Percentiles rank a stretch among this genome's conserved stretches.
Conservation (phyloP, 2,113 vertebrate species). For the Pachycephala philippinensis region DNA sequence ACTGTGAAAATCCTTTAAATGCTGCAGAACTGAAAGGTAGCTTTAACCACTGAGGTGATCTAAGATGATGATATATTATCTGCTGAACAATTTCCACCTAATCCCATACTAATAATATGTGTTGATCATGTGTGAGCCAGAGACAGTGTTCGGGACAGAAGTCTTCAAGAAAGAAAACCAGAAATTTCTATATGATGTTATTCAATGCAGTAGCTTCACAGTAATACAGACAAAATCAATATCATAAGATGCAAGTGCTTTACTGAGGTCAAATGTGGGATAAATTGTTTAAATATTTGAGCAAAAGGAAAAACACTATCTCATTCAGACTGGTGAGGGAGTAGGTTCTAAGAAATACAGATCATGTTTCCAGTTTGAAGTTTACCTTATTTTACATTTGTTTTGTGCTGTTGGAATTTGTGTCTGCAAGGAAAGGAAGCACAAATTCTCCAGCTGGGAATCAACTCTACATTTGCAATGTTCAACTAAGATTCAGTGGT, state of each 20-base stretch:
- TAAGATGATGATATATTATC: background rate
- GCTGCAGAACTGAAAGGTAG: background rate
- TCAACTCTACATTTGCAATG: background rate
- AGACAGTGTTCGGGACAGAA: background rate
- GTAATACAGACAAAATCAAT: background rate
- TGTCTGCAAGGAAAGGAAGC: background rate
- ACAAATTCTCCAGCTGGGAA: background rate
- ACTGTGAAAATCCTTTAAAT: conserved; percentile 40
- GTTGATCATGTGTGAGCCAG: background rate
- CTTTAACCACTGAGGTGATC: background rate
- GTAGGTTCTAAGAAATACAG: background rate
- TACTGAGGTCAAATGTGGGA: background rate
- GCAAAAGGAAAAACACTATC: background rate
- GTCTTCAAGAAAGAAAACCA: background rate
- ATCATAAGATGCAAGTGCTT: background rate
- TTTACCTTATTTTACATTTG: background rate
- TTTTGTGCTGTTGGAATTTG: background rate
- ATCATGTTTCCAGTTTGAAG: background rate
- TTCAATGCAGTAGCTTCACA: background rate
- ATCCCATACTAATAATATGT: background rate
- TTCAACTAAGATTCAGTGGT: background rate
- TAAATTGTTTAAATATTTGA: background rate
- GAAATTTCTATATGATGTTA: background rate
- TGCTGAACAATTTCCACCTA: background rate
- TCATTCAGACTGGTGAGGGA: background rate